Evolutionary conservation across 2,888 invertebrate species (phyloP).

Genomic region (Ctenicera cuprea): DNA sequence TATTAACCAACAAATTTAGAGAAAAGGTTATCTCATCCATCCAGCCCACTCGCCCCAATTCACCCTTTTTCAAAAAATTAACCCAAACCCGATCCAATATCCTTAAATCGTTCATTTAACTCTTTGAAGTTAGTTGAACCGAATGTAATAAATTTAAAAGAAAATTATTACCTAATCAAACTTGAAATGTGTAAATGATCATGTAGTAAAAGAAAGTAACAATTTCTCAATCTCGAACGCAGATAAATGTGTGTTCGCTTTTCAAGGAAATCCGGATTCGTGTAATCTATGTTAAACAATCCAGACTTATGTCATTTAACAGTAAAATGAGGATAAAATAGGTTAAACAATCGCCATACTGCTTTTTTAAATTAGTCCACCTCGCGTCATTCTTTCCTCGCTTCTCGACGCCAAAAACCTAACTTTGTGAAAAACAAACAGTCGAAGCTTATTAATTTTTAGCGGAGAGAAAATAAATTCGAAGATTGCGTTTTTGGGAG

Average conservation of each 20-base stretch:
- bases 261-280: constrained; percentile 30
- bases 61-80: constrained; percentile 16
- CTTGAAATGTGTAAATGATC: too few relatives aligned
- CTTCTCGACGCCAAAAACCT: constrained; percentile 1
- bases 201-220: too few relatives aligned
- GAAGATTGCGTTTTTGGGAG: neutral
- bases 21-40: constrained; percentile 12
- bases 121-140: constrained; percentile 4
- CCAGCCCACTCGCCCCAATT: constrained; percentile 28
- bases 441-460: constrained; percentile 34
- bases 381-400: neutral
- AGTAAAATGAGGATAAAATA: constrained; percentile 45
- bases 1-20: constrained; percentile 5
- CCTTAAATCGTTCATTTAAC: constrained; percentile 13
- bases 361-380: constrained; percentile 40
- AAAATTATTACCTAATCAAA: neutral
- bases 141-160: constrained; percentile 10
- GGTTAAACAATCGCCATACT: constrained; percentile 46
- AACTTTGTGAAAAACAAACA: constrained; percentile 29
- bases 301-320: constrained; percentile 47
- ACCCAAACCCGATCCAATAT: neutral
- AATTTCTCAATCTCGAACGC: too few relatives aligned
- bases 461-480: constrained; percentile 13
- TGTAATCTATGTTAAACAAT: constrained; percentile 45
- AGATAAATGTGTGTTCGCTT: constrained; percentile 23